Conservation (phyloP, 2,113 vertebrate genomes). For the Machaerirhynchus nigripectus region DNA sequence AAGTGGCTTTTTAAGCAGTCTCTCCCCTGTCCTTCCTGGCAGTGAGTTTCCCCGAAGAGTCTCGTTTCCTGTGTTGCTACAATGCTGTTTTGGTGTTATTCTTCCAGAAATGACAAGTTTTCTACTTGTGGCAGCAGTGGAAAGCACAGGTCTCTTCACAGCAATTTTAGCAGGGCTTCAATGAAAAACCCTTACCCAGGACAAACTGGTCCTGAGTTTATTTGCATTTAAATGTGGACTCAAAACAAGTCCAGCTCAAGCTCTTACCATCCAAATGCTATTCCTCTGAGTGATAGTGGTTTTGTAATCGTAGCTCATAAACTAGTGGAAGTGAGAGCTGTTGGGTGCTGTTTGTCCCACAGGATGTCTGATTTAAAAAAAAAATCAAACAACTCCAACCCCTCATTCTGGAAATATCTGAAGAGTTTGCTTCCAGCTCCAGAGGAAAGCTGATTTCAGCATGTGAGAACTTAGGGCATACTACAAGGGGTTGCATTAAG, state of each 20-base stretch:
- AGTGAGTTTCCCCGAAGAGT: background rate
- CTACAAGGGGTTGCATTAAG: background rate
- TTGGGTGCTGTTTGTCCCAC: background rate
- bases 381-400: fast-evolving
- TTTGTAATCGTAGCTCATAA: background rate
- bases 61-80: background rate
- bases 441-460: background rate
- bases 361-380: background rate
- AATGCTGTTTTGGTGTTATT: background rate
- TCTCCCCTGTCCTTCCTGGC: background rate
- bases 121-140: background rate
- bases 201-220: background rate
- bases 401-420: background rate
- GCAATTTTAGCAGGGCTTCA: fast-evolving
- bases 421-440: background rate
- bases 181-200: background rate
- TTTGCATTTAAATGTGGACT: background rate
- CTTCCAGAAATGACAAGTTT: background rate
- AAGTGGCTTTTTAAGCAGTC: background rate
- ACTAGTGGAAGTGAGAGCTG: background rate
- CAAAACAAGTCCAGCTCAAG: background rate
- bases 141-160: background rate
- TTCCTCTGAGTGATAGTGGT: background rate
- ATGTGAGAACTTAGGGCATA: background rate
- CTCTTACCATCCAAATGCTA: background rate